Evolutionary conservation across 2,797 vertebrate genomes (phyloP).

Genomic region (Chaenodraco wilsoni): DNA sequence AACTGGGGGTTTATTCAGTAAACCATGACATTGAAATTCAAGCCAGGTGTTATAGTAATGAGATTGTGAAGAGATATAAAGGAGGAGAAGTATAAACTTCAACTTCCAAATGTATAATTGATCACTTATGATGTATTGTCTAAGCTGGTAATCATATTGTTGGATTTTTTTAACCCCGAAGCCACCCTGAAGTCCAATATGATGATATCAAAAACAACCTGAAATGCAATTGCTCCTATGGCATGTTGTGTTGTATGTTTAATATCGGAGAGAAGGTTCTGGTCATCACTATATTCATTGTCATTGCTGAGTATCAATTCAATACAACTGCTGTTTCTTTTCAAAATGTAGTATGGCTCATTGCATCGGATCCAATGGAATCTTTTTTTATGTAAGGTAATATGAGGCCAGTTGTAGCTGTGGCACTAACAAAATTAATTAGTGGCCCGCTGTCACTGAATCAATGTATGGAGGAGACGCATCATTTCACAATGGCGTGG

Average conservation of each 20-base stretch:
- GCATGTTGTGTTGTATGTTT: background rate
- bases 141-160: background rate
- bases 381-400: background rate
- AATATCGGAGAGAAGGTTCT: background rate
- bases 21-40: slow-evolving; percentile 15
- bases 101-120: slow-evolving; percentile 3
- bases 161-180: background rate
- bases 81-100: background rate
- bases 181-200: background rate
- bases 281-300: background rate
- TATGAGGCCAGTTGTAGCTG: background rate
- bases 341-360: background rate
- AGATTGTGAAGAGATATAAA: background rate
- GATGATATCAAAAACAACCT: background rate
- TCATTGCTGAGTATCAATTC: background rate
- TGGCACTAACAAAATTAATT: background rate
- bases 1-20: slow-evolving; percentile 36
- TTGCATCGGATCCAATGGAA: background rate
- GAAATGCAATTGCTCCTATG: background rate
- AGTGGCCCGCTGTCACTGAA: background rate
- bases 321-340: background rate
- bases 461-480: background rate
- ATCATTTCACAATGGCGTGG: background rate
- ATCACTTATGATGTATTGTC: slow-evolving; percentile 4
- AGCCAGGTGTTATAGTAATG: background rate